These are phyloP conservation scores for Celastrina argiolus DNA, from an alignment of 2,888 invertebrate genomes.

Conservation along the genomic window DNA sequence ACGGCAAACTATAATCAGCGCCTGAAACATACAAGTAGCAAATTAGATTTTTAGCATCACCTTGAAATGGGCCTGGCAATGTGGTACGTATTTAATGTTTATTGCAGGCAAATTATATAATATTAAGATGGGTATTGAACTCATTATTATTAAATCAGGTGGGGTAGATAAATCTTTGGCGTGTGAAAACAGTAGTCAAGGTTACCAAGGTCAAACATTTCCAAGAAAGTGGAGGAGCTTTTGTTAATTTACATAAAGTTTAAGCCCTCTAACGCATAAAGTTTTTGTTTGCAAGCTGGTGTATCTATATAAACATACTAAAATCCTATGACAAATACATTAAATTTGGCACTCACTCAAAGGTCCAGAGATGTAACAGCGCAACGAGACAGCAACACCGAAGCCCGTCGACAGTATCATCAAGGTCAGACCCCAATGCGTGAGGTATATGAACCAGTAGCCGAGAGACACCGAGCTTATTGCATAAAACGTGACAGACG, in stretches of 20 bases:
- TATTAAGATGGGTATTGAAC: too few species aligned
- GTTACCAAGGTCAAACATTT: too few species aligned
- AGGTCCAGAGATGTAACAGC: conserved; percentile 59
- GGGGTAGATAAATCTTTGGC: too few species aligned
- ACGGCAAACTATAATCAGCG: conserved; percentile 56
- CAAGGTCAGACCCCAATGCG: conserved; percentile 71
- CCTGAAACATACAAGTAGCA: conserved; percentile 40
- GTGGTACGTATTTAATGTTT: background rate
- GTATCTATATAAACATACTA: too few species aligned
- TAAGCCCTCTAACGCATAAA: too few species aligned
- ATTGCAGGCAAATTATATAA: background rate
- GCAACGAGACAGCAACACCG: conserved; percentile 53
- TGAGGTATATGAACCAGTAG: conserved; percentile 75
- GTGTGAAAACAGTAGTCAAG: too few species aligned
- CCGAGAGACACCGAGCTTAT: conserved; percentile 39
- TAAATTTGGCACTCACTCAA: conserved; percentile 54
- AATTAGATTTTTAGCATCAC: background rate
- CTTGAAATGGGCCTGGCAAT: background rate
- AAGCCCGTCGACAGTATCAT: conserved; percentile 56
- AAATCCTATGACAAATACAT: background rate
- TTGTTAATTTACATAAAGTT: too few species aligned
- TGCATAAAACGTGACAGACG: conserved; percentile 53
- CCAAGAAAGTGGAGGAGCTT: too few species aligned
- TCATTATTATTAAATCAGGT: too few species aligned
- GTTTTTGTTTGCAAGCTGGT: too few species aligned